phyloP scores from a whole-genome alignment of 2,797 vertebrate species.

The Tangara arthus region DNA sequence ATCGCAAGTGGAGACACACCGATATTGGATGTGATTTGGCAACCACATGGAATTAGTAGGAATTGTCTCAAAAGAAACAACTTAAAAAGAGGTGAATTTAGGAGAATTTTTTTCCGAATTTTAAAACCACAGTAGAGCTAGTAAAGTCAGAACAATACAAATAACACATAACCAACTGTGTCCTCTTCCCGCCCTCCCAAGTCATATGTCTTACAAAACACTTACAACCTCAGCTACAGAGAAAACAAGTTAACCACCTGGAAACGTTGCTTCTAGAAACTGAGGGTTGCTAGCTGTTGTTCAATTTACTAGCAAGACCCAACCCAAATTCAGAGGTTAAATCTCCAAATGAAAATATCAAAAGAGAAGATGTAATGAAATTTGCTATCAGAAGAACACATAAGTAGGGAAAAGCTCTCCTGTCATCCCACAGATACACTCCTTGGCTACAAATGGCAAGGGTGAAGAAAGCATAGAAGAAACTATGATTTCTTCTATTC shows the following conservation, averaged over 20 bases:
- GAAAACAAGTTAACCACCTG: not conserved
- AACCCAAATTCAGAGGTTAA: not conserved
- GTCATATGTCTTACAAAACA: not conserved
- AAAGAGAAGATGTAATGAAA: not conserved
- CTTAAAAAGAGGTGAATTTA: not conserved
- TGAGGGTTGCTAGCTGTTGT: not conserved
- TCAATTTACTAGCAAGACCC: not conserved
- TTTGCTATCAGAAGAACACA: not conserved
- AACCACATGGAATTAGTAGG: not conserved
- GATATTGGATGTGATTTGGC: not conserved
- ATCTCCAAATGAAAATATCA: not conserved
- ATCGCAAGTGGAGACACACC: accelerated
- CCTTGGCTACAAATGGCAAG: not conserved
- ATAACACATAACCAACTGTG: not conserved
- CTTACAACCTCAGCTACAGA: not conserved
- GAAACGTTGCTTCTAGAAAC: not conserved
- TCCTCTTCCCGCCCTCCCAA: not conserved
- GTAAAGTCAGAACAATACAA: not conserved
- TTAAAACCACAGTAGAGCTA: not conserved
- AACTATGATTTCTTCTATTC: not conserved
- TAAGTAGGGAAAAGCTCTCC: not conserved
- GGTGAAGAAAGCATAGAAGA: not conserved
- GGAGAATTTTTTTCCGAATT: not conserved
- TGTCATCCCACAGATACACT: not conserved
- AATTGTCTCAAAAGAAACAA: not conserved